Evolutionary conservation across 2,797 vertebrate genomes (phyloP).

Genomic region (Chlorospingus flavigularis): DNA sequence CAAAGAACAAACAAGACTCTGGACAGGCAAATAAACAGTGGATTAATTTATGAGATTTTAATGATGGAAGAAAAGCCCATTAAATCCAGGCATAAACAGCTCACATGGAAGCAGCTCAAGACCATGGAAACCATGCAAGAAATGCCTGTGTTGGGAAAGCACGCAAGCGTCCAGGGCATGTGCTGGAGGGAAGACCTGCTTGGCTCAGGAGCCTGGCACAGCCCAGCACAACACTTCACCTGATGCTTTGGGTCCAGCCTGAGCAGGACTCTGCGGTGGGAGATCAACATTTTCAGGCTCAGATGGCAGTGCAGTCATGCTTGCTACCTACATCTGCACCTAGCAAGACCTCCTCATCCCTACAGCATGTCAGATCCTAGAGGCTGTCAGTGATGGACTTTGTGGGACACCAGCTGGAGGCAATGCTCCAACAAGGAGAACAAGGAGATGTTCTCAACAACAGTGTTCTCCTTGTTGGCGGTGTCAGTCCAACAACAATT

Average conservation of each 20-base stretch:
- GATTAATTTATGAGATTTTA: constrained; percentile 14
- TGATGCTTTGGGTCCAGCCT: neutral
- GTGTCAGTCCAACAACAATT: neutral
- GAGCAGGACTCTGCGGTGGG: neutral
- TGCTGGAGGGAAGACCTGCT: neutral
- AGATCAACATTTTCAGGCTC: neutral
- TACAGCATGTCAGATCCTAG: neutral
- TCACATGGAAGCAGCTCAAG: neutral
- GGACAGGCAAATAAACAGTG: constrained; percentile 41
- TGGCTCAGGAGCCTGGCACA: neutral
- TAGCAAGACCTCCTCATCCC: neutral
- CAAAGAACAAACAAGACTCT: constrained; percentile 26
- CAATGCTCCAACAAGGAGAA: neutral
- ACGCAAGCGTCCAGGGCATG: fast-evolving
- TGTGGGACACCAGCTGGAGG: neutral
- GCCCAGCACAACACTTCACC: neutral
- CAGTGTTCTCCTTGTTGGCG: neutral
- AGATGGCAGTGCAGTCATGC: neutral
- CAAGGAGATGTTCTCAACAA: too few species aligned
- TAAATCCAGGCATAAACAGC: constrained; percentile 14
- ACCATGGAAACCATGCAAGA: neutral
- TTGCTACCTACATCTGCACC: neutral
- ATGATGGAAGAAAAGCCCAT: constrained; percentile 8
- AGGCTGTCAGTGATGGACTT: neutral
- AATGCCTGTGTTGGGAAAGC: neutral